A percentile compares a stretch with the other conserved stretches of the same genome.
These are phyloP conservation scores for Amphimedon queenslandica DNA, from an alignment of 37 sponge, comb jelly and placozoan genomes.

Conservation along the genomic window DNA sequence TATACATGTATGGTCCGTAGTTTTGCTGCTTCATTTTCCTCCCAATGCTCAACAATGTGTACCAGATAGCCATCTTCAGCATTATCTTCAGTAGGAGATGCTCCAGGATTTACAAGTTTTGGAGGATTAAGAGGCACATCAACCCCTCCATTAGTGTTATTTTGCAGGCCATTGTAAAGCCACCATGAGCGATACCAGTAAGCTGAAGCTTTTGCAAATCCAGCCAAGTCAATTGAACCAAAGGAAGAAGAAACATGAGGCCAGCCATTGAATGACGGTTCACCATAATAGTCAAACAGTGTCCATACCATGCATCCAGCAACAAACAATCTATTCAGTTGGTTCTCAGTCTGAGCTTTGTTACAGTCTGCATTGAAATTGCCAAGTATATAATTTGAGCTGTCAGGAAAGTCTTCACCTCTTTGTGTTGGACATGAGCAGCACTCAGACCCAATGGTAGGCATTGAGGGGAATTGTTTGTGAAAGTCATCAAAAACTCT, in stretches of 20 bases:
- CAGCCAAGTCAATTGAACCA: constrained; percentile 61
- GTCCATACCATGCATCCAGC: constrained; percentile 63
- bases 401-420: constrained; percentile 24
- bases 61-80: no score
- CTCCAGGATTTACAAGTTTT: constrained; percentile 21
- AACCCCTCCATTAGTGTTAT: constrained; percentile 8
- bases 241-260: constrained; percentile 51
- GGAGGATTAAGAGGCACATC: constrained; percentile 35
- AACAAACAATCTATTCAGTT: constrained; percentile 42
- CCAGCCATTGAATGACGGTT: constrained; percentile 50
- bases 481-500: constrained; percentile 29
- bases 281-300: no score
- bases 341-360: constrained; percentile 21
- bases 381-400: not conserved
- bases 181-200: no score
- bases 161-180: no score
- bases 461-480: constrained; percentile 29
- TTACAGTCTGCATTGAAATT: constrained; percentile 53
- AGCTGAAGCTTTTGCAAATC: constrained; percentile 59
- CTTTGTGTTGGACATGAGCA: constrained; percentile 27
- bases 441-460: no score
- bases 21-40: constrained; percentile 19
- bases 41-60: no score
- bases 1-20: constrained; percentile 39
- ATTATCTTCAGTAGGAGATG: constrained; percentile 18